Conservation (phyloP, 2,113 vertebrate species). For the Cygnus buccinator region DNA sequence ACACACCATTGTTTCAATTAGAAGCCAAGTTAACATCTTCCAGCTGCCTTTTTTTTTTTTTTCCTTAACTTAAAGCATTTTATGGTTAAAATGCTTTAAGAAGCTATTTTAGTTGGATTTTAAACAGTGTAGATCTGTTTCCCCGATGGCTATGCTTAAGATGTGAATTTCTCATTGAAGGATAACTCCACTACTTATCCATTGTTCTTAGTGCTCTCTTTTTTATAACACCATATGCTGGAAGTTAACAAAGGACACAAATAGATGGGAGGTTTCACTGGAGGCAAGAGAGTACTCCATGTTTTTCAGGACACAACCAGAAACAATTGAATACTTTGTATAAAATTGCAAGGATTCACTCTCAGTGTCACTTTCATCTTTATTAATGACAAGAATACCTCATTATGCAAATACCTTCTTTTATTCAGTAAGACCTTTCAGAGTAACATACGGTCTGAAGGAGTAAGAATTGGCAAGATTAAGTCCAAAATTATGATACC, state of each 20-base stretch:
- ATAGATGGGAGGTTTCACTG: neutral
- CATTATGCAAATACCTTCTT: neutral
- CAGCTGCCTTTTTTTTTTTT: conserved; percentile 43
- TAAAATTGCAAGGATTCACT: neutral
- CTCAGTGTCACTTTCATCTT: neutral
- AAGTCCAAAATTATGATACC: neutral
- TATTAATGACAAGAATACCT: neutral
- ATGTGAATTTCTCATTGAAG: conserved; percentile 8
- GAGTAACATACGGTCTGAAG: neutral
- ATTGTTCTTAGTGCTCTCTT: neutral
- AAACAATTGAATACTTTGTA: neutral
- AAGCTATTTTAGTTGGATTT: conserved; percentile 2
- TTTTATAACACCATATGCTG: neutral
- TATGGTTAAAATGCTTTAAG: conserved; percentile 3
- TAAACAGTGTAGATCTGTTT: neutral
- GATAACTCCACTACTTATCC: neutral
- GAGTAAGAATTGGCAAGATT: neutral
- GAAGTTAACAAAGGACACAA: neutral
- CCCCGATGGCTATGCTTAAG: neutral
- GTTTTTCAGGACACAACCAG: neutral
- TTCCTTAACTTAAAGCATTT: neutral
- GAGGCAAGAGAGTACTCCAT: neutral
- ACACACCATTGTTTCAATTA: conserved; percentile 55
- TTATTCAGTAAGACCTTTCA: neutral
- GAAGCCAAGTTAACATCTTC: conserved; percentile 54